Conservation (phyloP, 2,797 vertebrate genomes). For the Ibycter americanus region DNA sequence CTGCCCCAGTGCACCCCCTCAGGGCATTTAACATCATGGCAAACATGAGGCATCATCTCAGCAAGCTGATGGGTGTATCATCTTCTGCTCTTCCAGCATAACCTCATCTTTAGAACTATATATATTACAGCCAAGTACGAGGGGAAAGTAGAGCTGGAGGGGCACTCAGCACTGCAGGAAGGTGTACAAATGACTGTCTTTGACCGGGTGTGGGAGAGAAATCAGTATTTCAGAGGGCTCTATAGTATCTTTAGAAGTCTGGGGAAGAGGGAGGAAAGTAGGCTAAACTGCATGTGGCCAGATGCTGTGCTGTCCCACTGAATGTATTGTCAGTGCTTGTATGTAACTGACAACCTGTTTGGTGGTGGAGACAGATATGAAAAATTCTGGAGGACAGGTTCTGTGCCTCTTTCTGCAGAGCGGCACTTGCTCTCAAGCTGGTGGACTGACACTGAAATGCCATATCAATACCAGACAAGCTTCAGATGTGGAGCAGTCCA, state of each 20-base stretch:
- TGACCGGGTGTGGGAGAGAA: background rate
- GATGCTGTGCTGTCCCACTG: background rate
- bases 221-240: background rate
- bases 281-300: background rate
- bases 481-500: background rate
- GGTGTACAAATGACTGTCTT: background rate
- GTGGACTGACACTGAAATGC: background rate
- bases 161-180: background rate
- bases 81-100: background rate
- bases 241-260: background rate
- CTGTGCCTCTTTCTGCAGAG: background rate
- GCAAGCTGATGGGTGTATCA: background rate
- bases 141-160: background rate
- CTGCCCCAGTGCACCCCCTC: background rate
- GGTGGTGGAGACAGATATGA: background rate
- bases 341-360: background rate
- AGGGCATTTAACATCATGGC: background rate
- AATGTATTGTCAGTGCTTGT: background rate
- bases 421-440: rapidly evolving
- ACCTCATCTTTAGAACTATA: background rate
- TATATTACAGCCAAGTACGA: background rate
- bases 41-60: background rate
- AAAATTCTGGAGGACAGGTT: background rate
- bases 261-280: background rate
- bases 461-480: background rate